phyloP scores from a whole-genome alignment of 2,888 invertebrate species.

The Rotaria macrura region DNA sequence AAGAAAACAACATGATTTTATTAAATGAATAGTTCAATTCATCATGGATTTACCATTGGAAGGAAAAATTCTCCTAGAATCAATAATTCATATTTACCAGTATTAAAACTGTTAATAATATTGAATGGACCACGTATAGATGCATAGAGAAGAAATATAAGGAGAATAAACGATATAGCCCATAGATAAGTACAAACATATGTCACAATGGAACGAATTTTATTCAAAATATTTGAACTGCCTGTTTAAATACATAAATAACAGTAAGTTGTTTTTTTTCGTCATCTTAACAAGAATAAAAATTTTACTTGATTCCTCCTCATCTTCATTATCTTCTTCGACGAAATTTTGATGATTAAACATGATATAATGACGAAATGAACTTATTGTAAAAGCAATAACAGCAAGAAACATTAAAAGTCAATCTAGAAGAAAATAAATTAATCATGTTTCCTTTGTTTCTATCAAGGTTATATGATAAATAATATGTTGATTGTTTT shows the following conservation, averaged over 20 bases:
- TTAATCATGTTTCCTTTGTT: no score
- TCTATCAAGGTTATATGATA: neutral
- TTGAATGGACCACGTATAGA: conserved; percentile 1
- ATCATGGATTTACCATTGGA: no score
- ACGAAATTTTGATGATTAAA: neutral
- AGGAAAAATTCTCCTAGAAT: neutral
- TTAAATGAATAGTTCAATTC: no score
- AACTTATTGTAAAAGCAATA: conserved; percentile 51
- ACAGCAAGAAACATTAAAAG: neutral
- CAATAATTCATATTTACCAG: neutral
- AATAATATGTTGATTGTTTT: neutral
- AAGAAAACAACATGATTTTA: no score
- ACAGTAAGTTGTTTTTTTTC: neutral
- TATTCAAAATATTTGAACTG: neutral
- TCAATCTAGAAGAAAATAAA: neutral
- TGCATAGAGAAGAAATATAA: neutral
- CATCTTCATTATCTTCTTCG: neutral
- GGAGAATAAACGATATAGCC: neutral
- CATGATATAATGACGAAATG: neutral
- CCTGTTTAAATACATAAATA: neutral
- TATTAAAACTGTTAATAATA: neutral
- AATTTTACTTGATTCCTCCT: neutral
- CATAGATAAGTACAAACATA: conserved; percentile 1
- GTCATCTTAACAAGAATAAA: no score
- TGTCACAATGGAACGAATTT: neutral